phyloP scores from a whole-genome alignment of 2,113 vertebrate species.

The Aptenodytes patagonicus region DNA sequence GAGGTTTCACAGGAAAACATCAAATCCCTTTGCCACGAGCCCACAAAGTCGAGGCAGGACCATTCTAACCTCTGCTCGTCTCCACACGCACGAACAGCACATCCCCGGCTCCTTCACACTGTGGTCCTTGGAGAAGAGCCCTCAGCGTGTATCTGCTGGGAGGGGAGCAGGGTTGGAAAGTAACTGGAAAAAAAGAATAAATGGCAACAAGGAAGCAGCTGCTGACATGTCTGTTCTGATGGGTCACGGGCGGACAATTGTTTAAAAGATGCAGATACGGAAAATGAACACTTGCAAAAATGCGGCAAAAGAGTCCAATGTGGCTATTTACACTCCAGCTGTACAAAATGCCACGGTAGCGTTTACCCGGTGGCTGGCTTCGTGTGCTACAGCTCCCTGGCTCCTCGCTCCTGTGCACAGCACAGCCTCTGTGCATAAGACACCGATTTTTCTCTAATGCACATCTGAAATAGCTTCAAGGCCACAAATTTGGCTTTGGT shows the following conservation, averaged over 20 bases:
- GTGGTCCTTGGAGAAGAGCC: not conserved
- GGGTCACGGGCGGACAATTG: accelerated
- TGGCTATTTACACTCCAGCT: not conserved
- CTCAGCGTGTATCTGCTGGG: accelerated
- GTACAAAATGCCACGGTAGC: accelerated
- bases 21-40: not conserved
- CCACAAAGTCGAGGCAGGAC: not conserved
- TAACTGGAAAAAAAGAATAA: not conserved
- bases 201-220: accelerated
- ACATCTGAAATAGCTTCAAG: not conserved
- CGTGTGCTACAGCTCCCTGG: accelerated
- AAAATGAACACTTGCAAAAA: not conserved
- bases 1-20: not conserved
- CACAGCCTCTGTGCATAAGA: not conserved
- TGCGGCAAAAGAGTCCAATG: accelerated
- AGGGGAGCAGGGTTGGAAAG: not conserved
- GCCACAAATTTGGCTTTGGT: not conserved
- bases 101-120: accelerated
- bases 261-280: accelerated
- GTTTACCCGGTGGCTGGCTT: not conserved
- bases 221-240: not conserved
- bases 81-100: accelerated
- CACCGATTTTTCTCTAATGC: accelerated
- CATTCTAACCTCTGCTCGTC: accelerated
- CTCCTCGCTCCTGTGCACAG: not conserved